Evolutionary conservation across 2,113 vertebrate genomes (phyloP).

Genomic region (Dicerorhinus sumatrensis): DNA sequence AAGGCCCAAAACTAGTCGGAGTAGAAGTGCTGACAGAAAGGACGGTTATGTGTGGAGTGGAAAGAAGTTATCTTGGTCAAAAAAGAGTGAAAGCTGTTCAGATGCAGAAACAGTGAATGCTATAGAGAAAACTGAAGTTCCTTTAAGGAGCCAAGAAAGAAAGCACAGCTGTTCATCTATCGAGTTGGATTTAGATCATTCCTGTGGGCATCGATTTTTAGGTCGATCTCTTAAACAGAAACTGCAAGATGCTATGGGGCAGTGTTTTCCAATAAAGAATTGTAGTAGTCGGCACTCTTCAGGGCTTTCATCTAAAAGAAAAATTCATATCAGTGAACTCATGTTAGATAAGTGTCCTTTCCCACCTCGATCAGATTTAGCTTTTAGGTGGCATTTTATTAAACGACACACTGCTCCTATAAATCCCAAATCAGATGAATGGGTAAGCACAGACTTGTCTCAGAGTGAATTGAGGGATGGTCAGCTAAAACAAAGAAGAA

Average conservation of each 20-base stretch:
- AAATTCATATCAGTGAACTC: slow-evolving; percentile 97
- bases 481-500: slow-evolving; percentile 76
- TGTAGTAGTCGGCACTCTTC: slow-evolving; percentile 91
- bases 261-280: slow-evolving; percentile 95
- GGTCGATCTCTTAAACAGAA: slow-evolving; percentile 96
- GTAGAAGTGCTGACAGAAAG: slow-evolving; percentile 94
- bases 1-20: slow-evolving; percentile 94
- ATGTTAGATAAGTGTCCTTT: slow-evolving; percentile 98
- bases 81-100: slow-evolving; percentile 86
- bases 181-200: slow-evolving; percentile 90
- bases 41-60: slow-evolving; percentile 95
- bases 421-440: slow-evolving; percentile 85
- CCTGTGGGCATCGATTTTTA: slow-evolving; percentile 92
- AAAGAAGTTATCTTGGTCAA: slow-evolving; percentile 94
- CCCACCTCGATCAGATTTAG: slow-evolving; percentile 94
- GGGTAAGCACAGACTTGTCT: slow-evolving; percentile 86
- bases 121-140: slow-evolving; percentile 83
- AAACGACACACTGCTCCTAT: slow-evolving; percentile 91
- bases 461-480: slow-evolving; percentile 81
- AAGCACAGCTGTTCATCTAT: slow-evolving; percentile 93
- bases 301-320: slow-evolving; percentile 94
- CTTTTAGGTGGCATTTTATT: slow-evolving; percentile 96
- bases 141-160: slow-evolving; percentile 91
- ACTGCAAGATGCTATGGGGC: slow-evolving; percentile 96
- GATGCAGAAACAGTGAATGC: slow-evolving; percentile 85